Evolutionary conservation across 1,140 invertebrate species (phyloP).

Genomic region (Riptortus pedestris): DNA sequence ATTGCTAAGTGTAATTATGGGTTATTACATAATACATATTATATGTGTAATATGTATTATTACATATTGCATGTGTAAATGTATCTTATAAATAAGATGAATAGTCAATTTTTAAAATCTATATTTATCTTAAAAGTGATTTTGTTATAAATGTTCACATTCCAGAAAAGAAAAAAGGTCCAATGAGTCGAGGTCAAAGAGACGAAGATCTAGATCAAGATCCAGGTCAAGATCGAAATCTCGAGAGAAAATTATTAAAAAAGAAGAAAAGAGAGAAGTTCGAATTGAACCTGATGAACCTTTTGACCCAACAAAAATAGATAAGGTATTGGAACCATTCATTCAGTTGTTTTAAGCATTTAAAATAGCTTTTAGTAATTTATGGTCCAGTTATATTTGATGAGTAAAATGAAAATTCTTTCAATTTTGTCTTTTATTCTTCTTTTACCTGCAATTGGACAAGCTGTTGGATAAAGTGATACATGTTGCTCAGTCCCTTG

Average conservation of each 20-base stretch:
- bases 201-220: slow-evolving; percentile 27
- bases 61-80: not conserved
- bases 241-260: slow-evolving; percentile 41
- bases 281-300: slow-evolving; percentile 42
- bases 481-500: no score
- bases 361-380: not conserved
- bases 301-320: slow-evolving; percentile 60
- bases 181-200: slow-evolving; percentile 25
- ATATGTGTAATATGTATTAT: not conserved
- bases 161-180: slow-evolving; percentile 28
- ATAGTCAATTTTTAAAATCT: not conserved
- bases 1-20: no score
- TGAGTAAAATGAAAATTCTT: slow-evolving; percentile 11
- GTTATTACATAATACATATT: not conserved
- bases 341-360: no score
- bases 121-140: not conserved
- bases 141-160: not conserved
- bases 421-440: no score
- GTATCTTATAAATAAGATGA: not conserved
- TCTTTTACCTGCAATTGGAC: no score
- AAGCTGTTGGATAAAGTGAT: no score
- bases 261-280: slow-evolving; percentile 46
- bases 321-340: slow-evolving; percentile 63
- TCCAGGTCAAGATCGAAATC: slow-evolving; percentile 38
- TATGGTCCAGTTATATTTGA: slow-evolving; percentile 18